Base-by-base conservation (phyloP, 1,140 invertebrate genomes). In the Eupeodes corollae region DNA sequence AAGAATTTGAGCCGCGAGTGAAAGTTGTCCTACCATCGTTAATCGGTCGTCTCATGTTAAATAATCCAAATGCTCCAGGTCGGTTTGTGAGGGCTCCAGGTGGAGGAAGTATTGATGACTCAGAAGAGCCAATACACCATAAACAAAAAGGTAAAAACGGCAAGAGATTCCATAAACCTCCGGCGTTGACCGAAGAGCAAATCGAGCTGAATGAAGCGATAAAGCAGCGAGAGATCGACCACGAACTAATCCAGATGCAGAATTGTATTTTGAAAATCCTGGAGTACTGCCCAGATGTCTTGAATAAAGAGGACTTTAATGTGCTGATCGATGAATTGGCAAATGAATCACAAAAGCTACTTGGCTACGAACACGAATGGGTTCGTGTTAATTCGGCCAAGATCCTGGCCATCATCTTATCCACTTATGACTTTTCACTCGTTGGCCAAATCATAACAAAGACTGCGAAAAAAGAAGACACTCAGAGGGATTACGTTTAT, bases 321-420 rank as follows among this genome's bases (percentile, higher is more conserved):
- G 58, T 49, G 33, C 53, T 75, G 60, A 63, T 71, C 56, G 71
- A 75, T 73, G 61, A 78, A 65, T 57, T 88, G 79, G 75, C 82
- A 68, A 72, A 84, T 58, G 68, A 84, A n/a, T 87, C 81, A 59
- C 82, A 88, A 70, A 67, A 76, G 0, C 67, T 91, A 1, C 73
- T 78, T 13, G 74, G 63, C 0, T 74, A 78, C 53, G 73, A 75
- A 71, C 69, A 75, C 77, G 54, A 68, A 76, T 56, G 68, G 82
- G 84, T 93, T 3, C 76, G 89, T 45, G 70, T 89, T 39, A 75
- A 76, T 45, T 75, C 86, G 12, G 74, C 79, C 2, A 84, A 90
- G 61, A 73, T 91, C 34, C 64, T 93, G 18, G 82, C 82, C 3
- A 73, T 79, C 18, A 71, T 91, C 40, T 71, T 94, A 32, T 70